Percentiles rank a stretch among this genome's conserved stretches.
phyloP scores from a whole-genome alignment of 2,113 vertebrate genomes.

The Centropus unirufus region DNA sequence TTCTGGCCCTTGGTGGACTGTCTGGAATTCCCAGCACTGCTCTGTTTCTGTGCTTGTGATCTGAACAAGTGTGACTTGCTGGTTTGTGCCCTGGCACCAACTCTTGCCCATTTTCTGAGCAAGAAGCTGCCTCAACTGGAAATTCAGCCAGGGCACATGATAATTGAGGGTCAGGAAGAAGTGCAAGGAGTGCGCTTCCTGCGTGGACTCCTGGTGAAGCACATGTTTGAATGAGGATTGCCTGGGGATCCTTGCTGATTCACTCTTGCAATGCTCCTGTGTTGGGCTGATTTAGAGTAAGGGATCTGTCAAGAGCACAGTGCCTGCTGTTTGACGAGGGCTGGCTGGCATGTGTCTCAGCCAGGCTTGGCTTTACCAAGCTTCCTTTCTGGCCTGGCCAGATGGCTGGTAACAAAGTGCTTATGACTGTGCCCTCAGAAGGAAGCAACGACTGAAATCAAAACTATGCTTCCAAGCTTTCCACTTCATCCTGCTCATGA shows the following conservation, averaged over 20 bases:
- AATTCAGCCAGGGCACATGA: not conserved
- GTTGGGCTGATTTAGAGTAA: not conserved
- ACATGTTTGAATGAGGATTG: not conserved
- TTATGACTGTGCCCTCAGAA: not conserved
- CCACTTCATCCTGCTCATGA: not conserved
- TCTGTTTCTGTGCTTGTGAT: not conserved
- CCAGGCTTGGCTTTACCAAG: not conserved
- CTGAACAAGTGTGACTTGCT: not conserved
- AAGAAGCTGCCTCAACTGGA: not conserved
- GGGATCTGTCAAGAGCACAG: not conserved
- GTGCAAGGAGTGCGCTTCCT: not conserved
- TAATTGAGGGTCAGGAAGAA: not conserved
- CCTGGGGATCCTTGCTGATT: not conserved
- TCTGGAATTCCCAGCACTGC: not conserved
- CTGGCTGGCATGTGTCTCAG: not conserved
- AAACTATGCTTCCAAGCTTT: not conserved
- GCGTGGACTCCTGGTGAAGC: not conserved
- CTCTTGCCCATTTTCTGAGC: not conserved
- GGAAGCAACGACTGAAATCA: not conserved
- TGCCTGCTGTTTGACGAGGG: not conserved
- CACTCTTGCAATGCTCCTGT: not conserved
- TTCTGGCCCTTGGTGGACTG: not conserved
- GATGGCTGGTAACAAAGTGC: not conserved
- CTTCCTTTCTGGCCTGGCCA: not conserved
- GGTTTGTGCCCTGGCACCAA: not conserved